These are phyloP conservation scores for Melanotaenia nigrans DNA, from an alignment of 2,797 vertebrate genomes.

Conservation along the genomic window DNA sequence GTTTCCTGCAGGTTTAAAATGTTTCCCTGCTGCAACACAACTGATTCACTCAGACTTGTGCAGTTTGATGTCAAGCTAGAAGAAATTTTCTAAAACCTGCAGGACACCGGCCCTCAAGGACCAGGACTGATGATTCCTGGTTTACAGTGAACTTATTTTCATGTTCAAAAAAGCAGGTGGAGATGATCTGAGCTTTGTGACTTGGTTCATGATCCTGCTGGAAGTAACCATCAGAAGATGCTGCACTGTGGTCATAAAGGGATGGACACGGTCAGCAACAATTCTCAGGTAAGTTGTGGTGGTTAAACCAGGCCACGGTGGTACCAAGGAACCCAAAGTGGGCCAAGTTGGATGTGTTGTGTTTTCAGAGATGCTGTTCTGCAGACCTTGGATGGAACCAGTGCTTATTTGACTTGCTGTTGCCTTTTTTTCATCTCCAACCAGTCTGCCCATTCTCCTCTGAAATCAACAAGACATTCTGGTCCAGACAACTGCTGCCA, in stretches of 20 bases:
- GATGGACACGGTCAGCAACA: too few species aligned
- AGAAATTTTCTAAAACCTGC: not conserved
- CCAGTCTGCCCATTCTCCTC: not conserved
- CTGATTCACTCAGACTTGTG: not conserved
- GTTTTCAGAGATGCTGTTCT: too few species aligned
- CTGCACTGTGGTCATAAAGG: too few species aligned
- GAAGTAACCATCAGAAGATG: conserved; percentile 64
- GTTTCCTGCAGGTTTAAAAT: too few species aligned
- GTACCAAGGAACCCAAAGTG: too few species aligned
- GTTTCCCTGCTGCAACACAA: not conserved
- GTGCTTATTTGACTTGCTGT: not conserved
- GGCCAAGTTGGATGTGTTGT: too few species aligned
- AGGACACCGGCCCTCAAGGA: not conserved
- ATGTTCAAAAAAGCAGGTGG: not conserved
- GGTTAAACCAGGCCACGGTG: too few species aligned
- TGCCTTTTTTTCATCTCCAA: not conserved
- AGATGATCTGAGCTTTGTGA: conserved; percentile 15
- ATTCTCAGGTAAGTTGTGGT: too few species aligned
- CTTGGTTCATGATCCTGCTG: conserved; percentile 44
- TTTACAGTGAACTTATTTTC: too few species aligned
- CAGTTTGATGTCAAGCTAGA: not conserved
- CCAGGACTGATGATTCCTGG: not conserved
- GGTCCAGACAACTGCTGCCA: not conserved
- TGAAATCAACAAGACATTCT: not conserved
- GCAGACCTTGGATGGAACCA: not conserved